Percentiles rank a stretch among this genome's conserved stretches.
phyloP scores from a whole-genome alignment of 2,888 invertebrate genomes.

The Heliconius ethilla region DNA sequence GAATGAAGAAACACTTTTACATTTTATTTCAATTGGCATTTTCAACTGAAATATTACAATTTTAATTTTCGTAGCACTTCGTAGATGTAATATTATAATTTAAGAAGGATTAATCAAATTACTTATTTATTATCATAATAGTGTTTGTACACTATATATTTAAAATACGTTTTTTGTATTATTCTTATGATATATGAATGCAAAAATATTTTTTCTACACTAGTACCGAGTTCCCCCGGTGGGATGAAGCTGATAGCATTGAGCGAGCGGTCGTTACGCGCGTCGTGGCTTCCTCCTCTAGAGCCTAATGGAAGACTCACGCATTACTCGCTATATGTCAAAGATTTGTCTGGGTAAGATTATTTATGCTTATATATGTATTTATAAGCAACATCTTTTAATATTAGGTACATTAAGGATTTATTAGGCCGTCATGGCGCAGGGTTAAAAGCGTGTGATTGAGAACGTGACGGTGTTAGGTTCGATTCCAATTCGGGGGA shows the following conservation, averaged over 20 bases:
- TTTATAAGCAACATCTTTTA: background rate
- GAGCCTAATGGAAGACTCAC: constrained; percentile 91
- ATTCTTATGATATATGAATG: background rate
- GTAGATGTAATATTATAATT: background rate
- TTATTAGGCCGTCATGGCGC: too few species aligned
- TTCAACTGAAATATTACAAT: background rate
- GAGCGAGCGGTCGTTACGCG: constrained; percentile 89
- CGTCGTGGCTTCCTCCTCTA: constrained; percentile 91
- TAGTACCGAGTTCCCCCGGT: constrained; percentile 92
- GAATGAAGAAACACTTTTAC: too few species aligned
- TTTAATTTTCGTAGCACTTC: background rate
- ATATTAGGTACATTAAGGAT: background rate
- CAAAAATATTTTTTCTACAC: background rate
- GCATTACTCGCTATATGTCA: constrained; percentile 90
- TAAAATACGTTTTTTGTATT: background rate
- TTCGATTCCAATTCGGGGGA: background rate
- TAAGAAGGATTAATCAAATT: background rate
- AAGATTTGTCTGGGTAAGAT: constrained; percentile 85
- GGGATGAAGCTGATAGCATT: constrained; percentile 92
- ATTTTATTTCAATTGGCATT: too few species aligned
- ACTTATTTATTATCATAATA: background rate
- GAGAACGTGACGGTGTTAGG: background rate
- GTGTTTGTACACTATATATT: background rate
- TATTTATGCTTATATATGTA: background rate
- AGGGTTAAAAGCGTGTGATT: background rate